phyloP scores from a whole-genome alignment of 2,888 invertebrate species.

The Ypsolopha scabrella region DNA sequence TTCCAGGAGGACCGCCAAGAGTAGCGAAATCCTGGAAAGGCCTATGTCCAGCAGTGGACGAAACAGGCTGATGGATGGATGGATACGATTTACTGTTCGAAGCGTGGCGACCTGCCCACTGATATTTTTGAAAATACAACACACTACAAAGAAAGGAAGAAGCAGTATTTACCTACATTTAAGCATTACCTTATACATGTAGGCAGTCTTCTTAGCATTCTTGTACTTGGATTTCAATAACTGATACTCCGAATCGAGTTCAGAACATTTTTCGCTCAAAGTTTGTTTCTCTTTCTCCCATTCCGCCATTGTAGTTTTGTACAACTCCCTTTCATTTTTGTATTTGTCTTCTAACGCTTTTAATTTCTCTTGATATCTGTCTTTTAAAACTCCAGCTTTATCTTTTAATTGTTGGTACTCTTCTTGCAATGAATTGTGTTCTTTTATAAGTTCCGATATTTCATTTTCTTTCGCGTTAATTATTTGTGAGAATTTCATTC shows the following conservation, averaged over 20 bases:
- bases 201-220: conserved; percentile 72
- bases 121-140: too few relatives aligned
- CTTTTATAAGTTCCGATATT: conserved; percentile 53
- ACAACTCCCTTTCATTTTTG: conserved; percentile 50
- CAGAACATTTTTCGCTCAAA: conserved; percentile 51
- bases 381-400: conserved; percentile 38
- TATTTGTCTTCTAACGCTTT: conserved; percentile 29
- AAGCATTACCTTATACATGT: conserved; percentile 70
- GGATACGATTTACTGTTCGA: too few relatives aligned
- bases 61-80: too few relatives aligned
- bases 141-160: background rate
- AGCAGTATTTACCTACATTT: conserved; percentile 2
- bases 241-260: conserved; percentile 52
- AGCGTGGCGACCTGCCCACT: too few relatives aligned
- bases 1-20: too few relatives aligned
- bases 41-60: too few relatives aligned
- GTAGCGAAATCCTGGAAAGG: too few relatives aligned
- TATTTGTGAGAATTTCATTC: conserved; percentile 59
- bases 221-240: conserved; percentile 71
- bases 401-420: conserved; percentile 50
- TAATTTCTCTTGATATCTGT: conserved; percentile 46
- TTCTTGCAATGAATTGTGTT: conserved; percentile 43
- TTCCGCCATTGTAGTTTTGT: conserved; percentile 26
- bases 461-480: conserved; percentile 64
- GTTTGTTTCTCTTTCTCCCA: conserved; percentile 36